Conservation (phyloP, 2,888 invertebrate species). For the Pterobdella sp. region DNA sequence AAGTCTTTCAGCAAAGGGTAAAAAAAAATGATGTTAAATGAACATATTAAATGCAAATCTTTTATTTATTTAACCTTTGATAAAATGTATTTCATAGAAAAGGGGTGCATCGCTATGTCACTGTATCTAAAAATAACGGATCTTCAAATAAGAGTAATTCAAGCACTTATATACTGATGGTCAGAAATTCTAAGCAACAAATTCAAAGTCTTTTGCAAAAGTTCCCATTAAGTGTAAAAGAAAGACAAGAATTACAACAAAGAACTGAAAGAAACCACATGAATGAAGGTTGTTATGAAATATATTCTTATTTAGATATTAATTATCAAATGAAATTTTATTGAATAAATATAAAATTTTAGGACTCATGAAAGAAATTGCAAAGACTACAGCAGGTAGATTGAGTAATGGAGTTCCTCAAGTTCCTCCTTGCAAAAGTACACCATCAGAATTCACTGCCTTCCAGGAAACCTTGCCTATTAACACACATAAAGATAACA, state of each 20-base stretch:
- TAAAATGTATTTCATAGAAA: slow-evolving; percentile 49
- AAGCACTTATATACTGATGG: slow-evolving; percentile 55
- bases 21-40: background rate
- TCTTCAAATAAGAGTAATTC: background rate
- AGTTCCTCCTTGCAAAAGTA: slow-evolving; percentile 55
- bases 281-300: slow-evolving; percentile 52
- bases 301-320: background rate
- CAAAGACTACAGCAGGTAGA: slow-evolving; percentile 59
- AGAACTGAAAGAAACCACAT: slow-evolving; percentile 62
- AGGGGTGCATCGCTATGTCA: slow-evolving; percentile 63
- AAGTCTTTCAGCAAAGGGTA: slow-evolving; percentile 75
- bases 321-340: background rate
- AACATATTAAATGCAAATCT: background rate
- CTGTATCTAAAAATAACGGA: slow-evolving; percentile 63
- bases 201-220: slow-evolving; percentile 60
- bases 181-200: slow-evolving; percentile 60
- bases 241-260: slow-evolving; percentile 64
- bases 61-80: too few species aligned
- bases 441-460: slow-evolving; percentile 42
- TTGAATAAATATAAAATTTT: background rate
- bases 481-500: slow-evolving; percentile 60
- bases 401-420: slow-evolving; percentile 64
- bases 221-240: slow-evolving; percentile 63
- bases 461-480: slow-evolving; percentile 64
- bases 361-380: slow-evolving; percentile 44